Percentiles rank a stretch among this genome's conserved stretches.
These are phyloP conservation scores for Blennius ocellaris DNA, from an alignment of 2,113 vertebrate genomes.

Conservation along the genomic window DNA sequence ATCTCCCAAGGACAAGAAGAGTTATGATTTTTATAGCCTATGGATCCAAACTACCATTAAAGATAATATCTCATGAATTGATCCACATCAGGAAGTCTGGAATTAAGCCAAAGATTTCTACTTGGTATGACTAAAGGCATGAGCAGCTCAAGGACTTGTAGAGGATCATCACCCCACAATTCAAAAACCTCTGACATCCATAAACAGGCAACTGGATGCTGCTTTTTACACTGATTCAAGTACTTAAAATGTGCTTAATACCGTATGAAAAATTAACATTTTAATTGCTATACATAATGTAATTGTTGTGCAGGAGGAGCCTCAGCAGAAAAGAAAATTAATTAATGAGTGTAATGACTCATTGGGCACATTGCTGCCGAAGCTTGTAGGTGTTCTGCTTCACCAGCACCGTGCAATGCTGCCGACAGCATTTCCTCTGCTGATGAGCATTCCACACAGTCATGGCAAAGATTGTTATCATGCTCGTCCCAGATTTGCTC, in stretches of 20 bases:
- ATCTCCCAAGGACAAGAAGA: too few relatives aligned
- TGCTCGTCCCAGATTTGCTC: slow-evolving; percentile 57
- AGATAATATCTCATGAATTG: too few relatives aligned
- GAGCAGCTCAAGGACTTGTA: too few relatives aligned
- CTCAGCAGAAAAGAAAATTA: slow-evolving; percentile 25
- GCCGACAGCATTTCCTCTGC: slow-evolving; percentile 43
- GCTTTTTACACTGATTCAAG: not conserved
- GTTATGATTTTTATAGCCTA: too few relatives aligned
- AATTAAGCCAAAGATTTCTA: too few relatives aligned
- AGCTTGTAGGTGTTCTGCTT: slow-evolving; percentile 55
- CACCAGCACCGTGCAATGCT: slow-evolving; percentile 17
- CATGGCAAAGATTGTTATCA: slow-evolving; percentile 56
- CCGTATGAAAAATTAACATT: slow-evolving; percentile 54
- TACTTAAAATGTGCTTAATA: slow-evolving; percentile 33
- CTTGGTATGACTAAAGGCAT: too few relatives aligned
- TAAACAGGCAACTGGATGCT: not conserved
- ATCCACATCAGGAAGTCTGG: too few relatives aligned
- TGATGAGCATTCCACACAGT: slow-evolving; percentile 52
- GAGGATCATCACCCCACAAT: too few relatives aligned
- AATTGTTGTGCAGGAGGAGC: slow-evolving; percentile 46
- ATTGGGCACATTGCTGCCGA: slow-evolving; percentile 18
- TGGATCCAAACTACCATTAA: too few relatives aligned
- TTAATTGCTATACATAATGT: slow-evolving; percentile 54
- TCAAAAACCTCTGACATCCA: not conserved
- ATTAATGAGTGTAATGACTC: slow-evolving; percentile 61